Conservation (phyloP, 2,113 vertebrate genomes). For the Motacilla alba region DNA sequence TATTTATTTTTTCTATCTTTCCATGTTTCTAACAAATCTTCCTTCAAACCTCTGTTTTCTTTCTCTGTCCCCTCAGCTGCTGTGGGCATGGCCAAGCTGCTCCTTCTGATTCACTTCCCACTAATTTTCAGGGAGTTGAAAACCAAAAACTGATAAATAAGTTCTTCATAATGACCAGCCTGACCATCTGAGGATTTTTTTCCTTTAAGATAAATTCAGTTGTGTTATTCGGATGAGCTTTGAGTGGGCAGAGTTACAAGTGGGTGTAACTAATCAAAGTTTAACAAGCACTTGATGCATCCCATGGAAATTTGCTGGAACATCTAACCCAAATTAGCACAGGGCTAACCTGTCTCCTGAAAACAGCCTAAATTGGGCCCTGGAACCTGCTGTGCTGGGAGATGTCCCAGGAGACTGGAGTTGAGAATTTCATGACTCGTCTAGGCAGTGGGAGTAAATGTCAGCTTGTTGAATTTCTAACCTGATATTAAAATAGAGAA, state of each 20-base stretch:
- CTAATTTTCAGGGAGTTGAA: not conserved
- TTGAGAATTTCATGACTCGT: not conserved
- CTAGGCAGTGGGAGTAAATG: not conserved
- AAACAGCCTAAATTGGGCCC: not conserved
- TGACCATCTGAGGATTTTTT: not conserved
- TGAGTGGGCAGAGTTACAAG: not conserved
- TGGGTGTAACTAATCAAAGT: not conserved
- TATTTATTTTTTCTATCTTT: not conserved
- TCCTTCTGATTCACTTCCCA: not conserved
- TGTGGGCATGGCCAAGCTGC: not conserved
- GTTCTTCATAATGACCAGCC: not conserved
- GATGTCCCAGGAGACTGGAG: not conserved
- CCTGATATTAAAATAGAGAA: not conserved
- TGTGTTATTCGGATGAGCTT: not conserved
- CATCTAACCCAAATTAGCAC: not conserved
- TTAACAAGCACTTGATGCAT: not conserved
- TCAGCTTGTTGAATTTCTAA: not conserved
- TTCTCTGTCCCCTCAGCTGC: too few species aligned
- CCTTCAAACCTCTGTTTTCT: not conserved
- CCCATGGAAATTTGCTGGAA: not conserved
- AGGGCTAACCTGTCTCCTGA: not conserved
- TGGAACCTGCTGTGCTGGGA: not conserved
- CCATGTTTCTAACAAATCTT: not conserved
- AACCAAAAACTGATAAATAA: not conserved
- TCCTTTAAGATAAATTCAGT: not conserved